Percentiles rank a stretch among this genome's conserved stretches.
Conservation (phyloP, 2,797 vertebrate genomes). For the Cossypha niveicapilla region DNA sequence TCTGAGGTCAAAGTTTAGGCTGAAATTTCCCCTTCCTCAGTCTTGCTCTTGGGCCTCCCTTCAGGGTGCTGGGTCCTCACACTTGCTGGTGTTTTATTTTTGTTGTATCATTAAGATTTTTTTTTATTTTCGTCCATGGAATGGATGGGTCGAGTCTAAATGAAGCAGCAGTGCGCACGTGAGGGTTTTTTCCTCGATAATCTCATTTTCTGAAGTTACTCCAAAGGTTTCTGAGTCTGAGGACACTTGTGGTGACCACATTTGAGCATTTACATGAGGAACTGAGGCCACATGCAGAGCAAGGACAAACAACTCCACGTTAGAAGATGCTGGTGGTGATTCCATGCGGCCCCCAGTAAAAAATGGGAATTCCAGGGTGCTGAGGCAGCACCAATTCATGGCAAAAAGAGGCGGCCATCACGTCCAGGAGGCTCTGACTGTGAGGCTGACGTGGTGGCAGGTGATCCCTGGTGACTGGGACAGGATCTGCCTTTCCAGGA, state of each 20-base stretch:
- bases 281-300: accelerated
- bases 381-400: neutral
- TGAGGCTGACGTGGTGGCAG: neutral
- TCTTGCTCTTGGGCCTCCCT: neutral
- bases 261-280: neutral
- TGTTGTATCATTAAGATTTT: neutral
- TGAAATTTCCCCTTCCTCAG: neutral
- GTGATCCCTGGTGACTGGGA: neutral
- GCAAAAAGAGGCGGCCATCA: neutral
- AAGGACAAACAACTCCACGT: accelerated
- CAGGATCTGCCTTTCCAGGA: neutral
- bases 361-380: neutral
- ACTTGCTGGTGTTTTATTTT: neutral
- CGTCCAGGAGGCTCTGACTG: neutral
- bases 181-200: accelerated
- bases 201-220: neutral
- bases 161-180: accelerated
- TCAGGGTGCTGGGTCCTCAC: neutral
- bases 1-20: neutral
- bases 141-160: neutral
- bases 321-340: neutral
- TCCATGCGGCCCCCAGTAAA: accelerated
- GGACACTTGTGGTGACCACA: accelerated
- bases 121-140: neutral
- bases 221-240: accelerated